phyloP scores from a whole-genome alignment of 2,797 vertebrate genomes.

The Sebastes elongatus region DNA sequence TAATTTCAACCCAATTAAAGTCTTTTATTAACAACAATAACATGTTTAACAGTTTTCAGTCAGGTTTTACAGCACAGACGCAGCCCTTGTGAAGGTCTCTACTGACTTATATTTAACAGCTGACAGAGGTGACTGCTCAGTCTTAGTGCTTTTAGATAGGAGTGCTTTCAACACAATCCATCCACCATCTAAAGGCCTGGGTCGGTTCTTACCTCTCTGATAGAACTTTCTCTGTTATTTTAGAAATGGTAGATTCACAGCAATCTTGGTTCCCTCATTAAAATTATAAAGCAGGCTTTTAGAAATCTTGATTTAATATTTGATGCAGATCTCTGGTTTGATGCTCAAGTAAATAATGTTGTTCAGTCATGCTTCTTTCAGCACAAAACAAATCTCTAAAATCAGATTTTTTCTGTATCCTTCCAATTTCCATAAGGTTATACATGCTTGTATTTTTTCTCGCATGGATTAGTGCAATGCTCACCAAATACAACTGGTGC shows the following conservation, averaged over 20 bases:
- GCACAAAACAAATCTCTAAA: too few species aligned
- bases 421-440: too few species aligned
- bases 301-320: neutral
- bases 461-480: neutral
- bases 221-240: neutral
- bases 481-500: neutral
- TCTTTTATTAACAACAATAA: neutral
- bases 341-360: neutral
- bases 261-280: too few species aligned
- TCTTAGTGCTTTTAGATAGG: neutral
- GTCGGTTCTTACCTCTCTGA: neutral
- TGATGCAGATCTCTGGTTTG: neutral
- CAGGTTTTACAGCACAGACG: neutral
- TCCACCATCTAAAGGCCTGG: too few species aligned
- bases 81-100: neutral
- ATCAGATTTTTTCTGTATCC: rapidly evolving
- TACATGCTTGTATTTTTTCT: neutral
- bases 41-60: neutral
- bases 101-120: neutral
- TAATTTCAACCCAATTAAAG: neutral
- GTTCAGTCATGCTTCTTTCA: neutral
- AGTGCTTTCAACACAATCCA: neutral
- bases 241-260: too few species aligned
- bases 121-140: neutral
- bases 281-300: too few species aligned